Evolutionary conservation across 2,113 vertebrate genomes (phyloP), one percentile per base, ranked within the genome.

Genomic region (Scomber colias): DNA sequence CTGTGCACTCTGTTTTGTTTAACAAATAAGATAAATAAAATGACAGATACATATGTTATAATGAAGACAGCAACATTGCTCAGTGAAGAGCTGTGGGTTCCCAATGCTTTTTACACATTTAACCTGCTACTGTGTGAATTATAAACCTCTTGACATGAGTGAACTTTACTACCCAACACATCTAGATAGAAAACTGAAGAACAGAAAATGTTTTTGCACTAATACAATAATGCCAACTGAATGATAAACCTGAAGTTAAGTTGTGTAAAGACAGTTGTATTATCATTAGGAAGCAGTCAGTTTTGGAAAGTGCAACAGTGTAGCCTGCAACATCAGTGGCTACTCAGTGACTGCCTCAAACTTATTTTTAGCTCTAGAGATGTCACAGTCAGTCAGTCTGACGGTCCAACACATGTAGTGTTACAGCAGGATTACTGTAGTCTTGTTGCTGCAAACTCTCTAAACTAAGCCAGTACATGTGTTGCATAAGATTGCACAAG

Each of bases 341-440:
- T 6, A 44, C 48, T 61, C 46, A 0, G 30, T 40, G 35, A 9
- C 57, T 56, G 24, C n/a, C 27, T 31, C 13, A 10, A 5, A 45
- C 17, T n/a, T 31, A 48, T 60, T 71, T 71, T 48, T 48, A 59
- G 54, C 55, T 70, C 35, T 40, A 40, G 35, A 40, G 35, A 7
- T 40, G 7, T 14, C 19, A 9, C 3, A 40, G 48, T 59, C 13
- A 3, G 16, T n/a, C 50, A 21, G 3, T 71, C 3, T 59, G 21
- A 35, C 7, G 1, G 10, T 30, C 55, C 5, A 14, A 13, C 7
- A 21, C 8, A 15, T 49, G 46, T 9, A 40, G 48, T 17, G 45
- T 73, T 53, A 73, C 59, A 62, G 70, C 30, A 72, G 10, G 5
- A 19, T 57, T 14, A 21, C 17, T 35, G 2, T 1, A 49, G 12